These are phyloP conservation scores for Thumatha senex DNA, from an alignment of 2,888 invertebrate species.

Conservation along the genomic window DNA sequence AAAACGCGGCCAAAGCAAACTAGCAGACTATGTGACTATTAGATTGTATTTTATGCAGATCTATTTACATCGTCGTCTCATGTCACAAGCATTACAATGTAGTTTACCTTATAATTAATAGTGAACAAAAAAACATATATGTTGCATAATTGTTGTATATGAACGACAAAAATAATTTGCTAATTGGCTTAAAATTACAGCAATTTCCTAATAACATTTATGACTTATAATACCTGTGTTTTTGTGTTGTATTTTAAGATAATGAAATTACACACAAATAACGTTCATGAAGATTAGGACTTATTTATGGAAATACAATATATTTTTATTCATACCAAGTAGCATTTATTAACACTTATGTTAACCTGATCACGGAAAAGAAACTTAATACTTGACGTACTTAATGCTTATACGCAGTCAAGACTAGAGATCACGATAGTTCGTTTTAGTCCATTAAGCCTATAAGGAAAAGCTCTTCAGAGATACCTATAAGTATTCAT, in stretches of 20 bases:
- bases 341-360: background rate
- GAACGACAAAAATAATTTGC: no score
- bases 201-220: background rate
- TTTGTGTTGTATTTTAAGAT: background rate
- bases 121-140: no score
- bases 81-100: no score
- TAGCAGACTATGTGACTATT: no score
- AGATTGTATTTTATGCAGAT: no score
- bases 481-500: conserved; percentile 22
- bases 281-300: background rate
- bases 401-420: background rate
- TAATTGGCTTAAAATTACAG: no score
- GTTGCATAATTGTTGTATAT: no score
- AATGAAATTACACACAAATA: background rate
- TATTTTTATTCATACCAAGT: background rate
- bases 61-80: no score
- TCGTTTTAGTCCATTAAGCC: background rate
- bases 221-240: background rate
- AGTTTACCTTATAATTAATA: no score
- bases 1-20: no score
- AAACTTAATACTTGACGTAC: background rate
- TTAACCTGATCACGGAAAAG: background rate
- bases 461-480: background rate
- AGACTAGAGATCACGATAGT: background rate
- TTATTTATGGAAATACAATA: background rate